Base-by-base conservation (phyloP, 53 echinoderm and acorn worm species). In the Glandiceps talaboti region DNA sequence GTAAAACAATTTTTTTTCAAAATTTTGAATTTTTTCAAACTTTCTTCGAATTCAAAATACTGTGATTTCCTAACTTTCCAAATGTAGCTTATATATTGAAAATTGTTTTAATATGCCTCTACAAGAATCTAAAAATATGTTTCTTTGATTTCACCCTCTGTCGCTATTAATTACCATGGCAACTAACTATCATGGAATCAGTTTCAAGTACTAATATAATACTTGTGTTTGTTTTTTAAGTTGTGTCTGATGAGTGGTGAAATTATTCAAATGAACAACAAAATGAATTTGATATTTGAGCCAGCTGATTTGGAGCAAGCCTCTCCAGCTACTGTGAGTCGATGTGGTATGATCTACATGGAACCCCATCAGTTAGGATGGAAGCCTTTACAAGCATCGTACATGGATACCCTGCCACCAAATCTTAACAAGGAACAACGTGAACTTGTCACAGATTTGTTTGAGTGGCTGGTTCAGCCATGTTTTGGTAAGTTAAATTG, bases 311-410 rank as follows among this genome's bases (percentile, higher is more conserved):
- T 99, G 75, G 99, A 99, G 89, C 99, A 99, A 76, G 99, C 99
- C 28, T 93, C 93, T 0, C 99, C 99, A 0, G 99, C 99, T 64
- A 99, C 99, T 0, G 99, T 99, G 79, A 90, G 91, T 72, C 87
- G 99, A 28, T 99, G 99, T 33, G 99, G 97, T 79, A 99, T 99
- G 99, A 99, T 99, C 91, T 99, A 91, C 89, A 91, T 99, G 94
- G 94, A 99, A 78, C 99, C 99, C 1, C 91, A 94, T 75, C 94
- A 99, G 86, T 93, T 99, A 0, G 99, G 99, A 29, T 99, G 99
- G 99, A 85, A 85, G 45, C 99, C 97, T 14, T 85, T 89, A 79
- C 89, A 91, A 84, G 85, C 85, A 0, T 99, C 99, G 29, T 99
- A 91, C 88, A 99, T 99, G 99, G 89, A 97, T 1, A 90, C 77